A percentile compares a stretch with the other conserved stretches of the same genome.
Evolutionary conservation across 2,888 invertebrate species (phyloP).

Genomic region (Ceramica pisi): DNA sequence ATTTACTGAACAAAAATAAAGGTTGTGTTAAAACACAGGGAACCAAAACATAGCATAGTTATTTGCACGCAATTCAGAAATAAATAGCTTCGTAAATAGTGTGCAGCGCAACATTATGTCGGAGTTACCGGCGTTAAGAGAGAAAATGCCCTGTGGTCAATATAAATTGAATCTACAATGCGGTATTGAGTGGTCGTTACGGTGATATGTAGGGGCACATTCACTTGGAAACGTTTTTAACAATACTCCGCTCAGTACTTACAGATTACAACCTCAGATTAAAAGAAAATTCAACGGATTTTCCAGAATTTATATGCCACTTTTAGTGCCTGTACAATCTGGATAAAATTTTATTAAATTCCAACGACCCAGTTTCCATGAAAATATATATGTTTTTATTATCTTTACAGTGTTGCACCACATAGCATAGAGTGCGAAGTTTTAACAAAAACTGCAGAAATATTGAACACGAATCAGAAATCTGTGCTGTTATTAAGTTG

Average conservation of each 20-base stretch:
- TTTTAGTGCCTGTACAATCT: background rate
- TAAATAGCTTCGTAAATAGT: slow-evolving; percentile 78
- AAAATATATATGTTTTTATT: slow-evolving; percentile 1
- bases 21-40: slow-evolving; percentile 44
- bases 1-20: slow-evolving; percentile 47
- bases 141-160: slow-evolving; percentile 83
- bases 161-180: slow-evolving; percentile 85
- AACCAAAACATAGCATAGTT: slow-evolving; percentile 51
- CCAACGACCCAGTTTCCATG: background rate
- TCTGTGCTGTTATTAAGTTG: slow-evolving; percentile 54
- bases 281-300: slow-evolving; percentile 18
- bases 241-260: slow-evolving; percentile 64
- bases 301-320: background rate
- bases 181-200: slow-evolving; percentile 83
- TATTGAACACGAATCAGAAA: slow-evolving; percentile 53
- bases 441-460: slow-evolving; percentile 44
- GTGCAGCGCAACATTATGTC: slow-evolving; percentile 66
- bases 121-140: slow-evolving; percentile 69
- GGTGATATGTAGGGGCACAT: slow-evolving; percentile 79
- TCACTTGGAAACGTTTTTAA: slow-evolving; percentile 70
- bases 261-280: slow-evolving; percentile 48
- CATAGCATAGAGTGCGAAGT: slow-evolving; percentile 4
- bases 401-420: slow-evolving; percentile 17
- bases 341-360: slow-evolving; percentile 31
- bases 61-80: slow-evolving; percentile 73